phyloP scores from a whole-genome alignment of 1,140 invertebrate genomes.

The Camponotus pennsylvanicus region DNA sequence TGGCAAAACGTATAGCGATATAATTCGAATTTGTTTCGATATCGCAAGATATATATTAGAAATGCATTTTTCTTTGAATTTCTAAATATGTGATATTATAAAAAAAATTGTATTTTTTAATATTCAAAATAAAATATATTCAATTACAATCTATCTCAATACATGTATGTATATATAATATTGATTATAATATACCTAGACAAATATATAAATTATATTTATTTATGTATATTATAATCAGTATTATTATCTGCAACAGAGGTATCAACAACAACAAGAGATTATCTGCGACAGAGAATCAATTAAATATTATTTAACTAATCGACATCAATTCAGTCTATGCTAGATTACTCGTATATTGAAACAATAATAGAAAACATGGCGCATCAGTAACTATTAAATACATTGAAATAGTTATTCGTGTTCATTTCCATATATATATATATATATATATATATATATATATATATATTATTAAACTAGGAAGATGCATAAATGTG shows the following conservation, averaged over 20 bases:
- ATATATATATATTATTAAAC: not conserved
- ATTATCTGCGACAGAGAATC: not conserved
- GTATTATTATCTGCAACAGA: not conserved
- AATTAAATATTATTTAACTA: constrained; percentile 25
- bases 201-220: not conserved
- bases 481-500: not conserved
- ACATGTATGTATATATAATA: not conserved
- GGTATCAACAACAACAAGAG: not conserved
- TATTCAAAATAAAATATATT: not conserved
- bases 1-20: not conserved
- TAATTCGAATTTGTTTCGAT: not conserved
- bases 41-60: not conserved
- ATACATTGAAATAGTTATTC: constrained; percentile 18
- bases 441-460: no score
- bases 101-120: not conserved
- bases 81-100: no score
- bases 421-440: not conserved
- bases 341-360: not conserved
- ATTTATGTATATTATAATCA: not conserved
- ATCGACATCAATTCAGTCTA: not conserved
- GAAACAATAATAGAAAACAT: not conserved
- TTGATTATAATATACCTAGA: not conserved
- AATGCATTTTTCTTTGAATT: no score
- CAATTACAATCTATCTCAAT: not conserved
- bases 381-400: not conserved